Evolutionary conservation across 2,797 vertebrate genomes (phyloP).

Genomic region (Lutjanus campechanus): DNA sequence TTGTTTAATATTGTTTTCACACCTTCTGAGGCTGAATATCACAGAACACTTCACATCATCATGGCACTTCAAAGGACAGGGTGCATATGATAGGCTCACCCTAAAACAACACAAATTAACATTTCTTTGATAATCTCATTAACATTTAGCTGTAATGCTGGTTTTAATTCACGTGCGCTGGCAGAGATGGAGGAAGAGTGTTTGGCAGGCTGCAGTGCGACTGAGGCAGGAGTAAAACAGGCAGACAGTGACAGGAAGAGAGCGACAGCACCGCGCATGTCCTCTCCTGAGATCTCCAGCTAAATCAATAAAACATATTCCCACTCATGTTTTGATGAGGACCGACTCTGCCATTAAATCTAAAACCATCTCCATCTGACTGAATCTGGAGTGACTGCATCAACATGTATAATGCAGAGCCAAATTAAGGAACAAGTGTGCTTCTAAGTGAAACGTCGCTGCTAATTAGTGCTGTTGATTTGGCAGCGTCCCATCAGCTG

Average conservation of each 20-base stretch:
- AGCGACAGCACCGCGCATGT: background rate
- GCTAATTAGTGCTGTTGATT: slow-evolving; percentile 17
- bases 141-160: background rate
- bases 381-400: slow-evolving; percentile 23
- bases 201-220: background rate
- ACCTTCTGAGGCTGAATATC: background rate
- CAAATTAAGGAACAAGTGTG: slow-evolving; percentile 44
- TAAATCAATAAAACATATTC: slow-evolving; percentile 51
- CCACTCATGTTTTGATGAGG: slow-evolving; percentile 22
- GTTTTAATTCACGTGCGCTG: background rate
- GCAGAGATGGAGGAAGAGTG: background rate
- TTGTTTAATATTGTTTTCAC: background rate
- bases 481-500: background rate
- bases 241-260: background rate
- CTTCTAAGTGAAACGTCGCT: slow-evolving; percentile 28
- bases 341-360: slow-evolving; percentile 32
- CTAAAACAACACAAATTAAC: background rate
- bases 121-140: background rate
- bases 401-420: slow-evolving; percentile 42
- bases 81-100: background rate
- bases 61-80: background rate
- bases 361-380: background rate
- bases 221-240: background rate
- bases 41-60: background rate
- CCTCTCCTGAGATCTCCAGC: slow-evolving; percentile 15